Conservation (phyloP, 2,113 vertebrate species). For the Oenanthe melanoleuca region DNA sequence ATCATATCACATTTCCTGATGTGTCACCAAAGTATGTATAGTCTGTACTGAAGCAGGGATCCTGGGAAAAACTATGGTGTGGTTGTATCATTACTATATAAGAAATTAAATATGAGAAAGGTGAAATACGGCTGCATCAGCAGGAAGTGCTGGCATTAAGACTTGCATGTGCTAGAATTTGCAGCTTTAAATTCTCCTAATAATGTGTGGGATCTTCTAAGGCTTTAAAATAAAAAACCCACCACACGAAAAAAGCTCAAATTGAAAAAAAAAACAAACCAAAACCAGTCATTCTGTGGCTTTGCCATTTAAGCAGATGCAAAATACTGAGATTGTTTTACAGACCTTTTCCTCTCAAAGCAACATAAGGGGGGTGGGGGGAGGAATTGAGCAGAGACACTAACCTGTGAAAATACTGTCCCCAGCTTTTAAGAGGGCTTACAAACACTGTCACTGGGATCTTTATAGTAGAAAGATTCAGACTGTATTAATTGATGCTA, state of each 20-base stretch:
- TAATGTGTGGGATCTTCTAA: slow-evolving; percentile 16
- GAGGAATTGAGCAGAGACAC: neutral
- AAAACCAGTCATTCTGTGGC: neutral
- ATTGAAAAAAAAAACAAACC: neutral
- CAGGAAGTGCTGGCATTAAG: slow-evolving; percentile 51
- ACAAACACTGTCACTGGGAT: slow-evolving; percentile 11
- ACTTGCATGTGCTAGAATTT: slow-evolving; percentile 55
- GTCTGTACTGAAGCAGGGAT: slow-evolving; percentile 64
- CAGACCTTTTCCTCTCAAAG: slow-evolving; percentile 12
- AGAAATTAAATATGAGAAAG: neutral
- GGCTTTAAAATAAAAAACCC: neutral
- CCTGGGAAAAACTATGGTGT: slow-evolving; percentile 33
- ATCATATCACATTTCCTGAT: slow-evolving; percentile 70
- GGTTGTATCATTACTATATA: slow-evolving; percentile 17
- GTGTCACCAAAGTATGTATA: slow-evolving; percentile 67
- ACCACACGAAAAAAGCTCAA: neutral
- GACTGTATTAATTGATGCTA: neutral
- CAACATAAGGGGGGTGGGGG: slow-evolving; percentile 4
- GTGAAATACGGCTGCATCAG: slow-evolving; percentile 34
- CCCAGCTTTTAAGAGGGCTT: slow-evolving; percentile 12
- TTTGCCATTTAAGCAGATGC: slow-evolving; percentile 30
- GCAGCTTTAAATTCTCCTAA: slow-evolving; percentile 18
- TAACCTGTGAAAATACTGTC: neutral
- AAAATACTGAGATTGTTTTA: slow-evolving; percentile 36
- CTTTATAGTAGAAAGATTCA: neutral